These are phyloP conservation scores for Spizella passerina DNA, from an alignment of 2,797 vertebrate genomes.

Conservation along the genomic window DNA sequence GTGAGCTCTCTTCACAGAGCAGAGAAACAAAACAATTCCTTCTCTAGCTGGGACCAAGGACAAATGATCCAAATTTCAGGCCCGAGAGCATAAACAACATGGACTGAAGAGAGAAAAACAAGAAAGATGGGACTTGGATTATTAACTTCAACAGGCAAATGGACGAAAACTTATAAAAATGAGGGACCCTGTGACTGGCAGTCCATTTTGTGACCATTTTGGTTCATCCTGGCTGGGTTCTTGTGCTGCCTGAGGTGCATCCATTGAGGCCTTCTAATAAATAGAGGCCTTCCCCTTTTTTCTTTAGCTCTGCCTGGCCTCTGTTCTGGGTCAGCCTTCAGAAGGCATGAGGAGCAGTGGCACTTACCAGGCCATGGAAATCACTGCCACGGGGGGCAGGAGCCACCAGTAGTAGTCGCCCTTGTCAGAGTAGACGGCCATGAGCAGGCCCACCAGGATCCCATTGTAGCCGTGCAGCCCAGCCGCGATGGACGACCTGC, in stretches of 20 bases:
- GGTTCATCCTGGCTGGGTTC: neutral
- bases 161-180: neutral
- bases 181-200: rapidly evolving
- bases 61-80: neutral
- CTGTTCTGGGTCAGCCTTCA: neutral
- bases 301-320: neutral
- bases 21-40: neutral
- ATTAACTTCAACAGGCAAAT: neutral
- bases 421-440: slow-evolving; percentile 87
- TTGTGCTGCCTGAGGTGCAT: neutral
- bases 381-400: slow-evolving; percentile 84
- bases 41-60: neutral
- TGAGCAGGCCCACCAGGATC: slow-evolving; percentile 90
- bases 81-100: neutral
- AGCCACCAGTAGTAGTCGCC: slow-evolving; percentile 96
- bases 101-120: neutral
- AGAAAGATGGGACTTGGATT: neutral
- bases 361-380: slow-evolving; percentile 92
- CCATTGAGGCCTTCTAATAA: neutral
- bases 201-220: neutral
- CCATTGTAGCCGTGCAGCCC: slow-evolving; percentile 92
- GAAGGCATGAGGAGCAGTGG: neutral
- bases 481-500: slow-evolving; percentile 85
- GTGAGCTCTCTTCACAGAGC: neutral
- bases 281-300: neutral